Base-by-base conservation (phyloP, 2,888 invertebrate species). In the Napeogenes inachia region DNA sequence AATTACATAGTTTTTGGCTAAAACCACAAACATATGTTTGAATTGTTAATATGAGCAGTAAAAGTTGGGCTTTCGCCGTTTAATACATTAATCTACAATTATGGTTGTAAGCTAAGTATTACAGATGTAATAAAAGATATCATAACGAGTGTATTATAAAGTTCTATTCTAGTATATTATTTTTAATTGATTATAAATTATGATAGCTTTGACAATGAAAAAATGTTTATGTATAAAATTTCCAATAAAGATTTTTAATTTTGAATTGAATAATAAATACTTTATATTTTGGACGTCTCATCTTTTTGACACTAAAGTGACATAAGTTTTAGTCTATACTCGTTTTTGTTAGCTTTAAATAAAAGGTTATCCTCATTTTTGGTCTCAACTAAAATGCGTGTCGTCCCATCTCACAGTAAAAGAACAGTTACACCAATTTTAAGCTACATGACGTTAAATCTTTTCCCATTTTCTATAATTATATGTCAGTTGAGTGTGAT, bases 61-160 rank as follows among this genome's bases (percentile, higher is more conserved):
- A 62, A 58, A 62, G 60, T 64, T 6, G 10, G 54, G 61, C 64
- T 65, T 65, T 62, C 65, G 59, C 60, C 54, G 13, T 56, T 65
- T 55, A 50, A 61, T 47, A 54, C 58, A 56, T 61, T 61, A 50
- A 50, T 50, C 12, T 4, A 42, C 10, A 8, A 50, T 54, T 13
- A 45, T 12, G 13, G 42, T 42, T 30, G 30, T 30, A 50, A 38
- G 35, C 8, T 10, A 35, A 12, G 30, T 35, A 35, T 42, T 42
- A 42, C 42, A 42, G 42, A 42, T 42, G 38, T 35, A 55, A 55
- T 30, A 55, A 55, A 35, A 13, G 35, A 33, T 38, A 35, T 13
- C 13, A 13, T n/a, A 33, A 55, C n/a, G n/a, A 3, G 6, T 55
- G 54, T 35, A 35, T 4, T 2, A 38, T 21, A 21, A 21, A 21